A percentile compares a stretch with the other conserved stretches of the same genome.
These are phyloP conservation scores for Sesamia nonagrioides DNA, from an alignment of 1,140 invertebrate genomes.

Conservation along the genomic window DNA sequence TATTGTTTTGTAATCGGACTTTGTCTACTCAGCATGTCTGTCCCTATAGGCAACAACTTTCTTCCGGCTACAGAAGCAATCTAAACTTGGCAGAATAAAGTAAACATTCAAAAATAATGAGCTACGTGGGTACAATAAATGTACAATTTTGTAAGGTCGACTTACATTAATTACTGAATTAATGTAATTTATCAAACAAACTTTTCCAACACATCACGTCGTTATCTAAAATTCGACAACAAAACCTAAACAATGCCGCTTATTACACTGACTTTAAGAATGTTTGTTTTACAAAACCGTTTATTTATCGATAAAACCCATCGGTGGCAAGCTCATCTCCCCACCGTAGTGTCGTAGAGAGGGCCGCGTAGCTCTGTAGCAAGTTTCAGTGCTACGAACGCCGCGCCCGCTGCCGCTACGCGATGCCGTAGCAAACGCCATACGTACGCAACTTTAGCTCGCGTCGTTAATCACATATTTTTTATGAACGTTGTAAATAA, in stretches of 20 bases:
- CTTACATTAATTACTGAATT: not conserved
- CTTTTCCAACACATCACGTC: not conserved
- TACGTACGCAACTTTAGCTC: slow-evolving; percentile 62
- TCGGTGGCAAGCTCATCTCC: slow-evolving; percentile 17
- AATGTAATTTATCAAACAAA: not conserved
- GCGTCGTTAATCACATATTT: slow-evolving; percentile 71
- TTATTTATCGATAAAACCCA: slow-evolving; percentile 31
- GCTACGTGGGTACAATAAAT: too few species aligned
- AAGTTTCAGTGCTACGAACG: slow-evolving; percentile 68
- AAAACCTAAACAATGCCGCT: slow-evolving; percentile 21
- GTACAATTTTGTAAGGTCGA: too few species aligned
- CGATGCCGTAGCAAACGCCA: slow-evolving; percentile 52
- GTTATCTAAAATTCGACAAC: slow-evolving; percentile 7
- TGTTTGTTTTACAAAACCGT: slow-evolving; percentile 30
- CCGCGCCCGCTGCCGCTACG: slow-evolving; percentile 67
- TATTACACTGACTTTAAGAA: slow-evolving; percentile 20
- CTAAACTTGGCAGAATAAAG: not conserved
- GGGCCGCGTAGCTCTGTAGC: slow-evolving; percentile 51
- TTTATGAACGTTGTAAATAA: slow-evolving; percentile 77
- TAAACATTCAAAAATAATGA: not conserved
- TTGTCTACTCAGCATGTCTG: too few species aligned
- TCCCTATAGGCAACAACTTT: too few species aligned
- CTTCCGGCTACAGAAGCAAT: too few species aligned
- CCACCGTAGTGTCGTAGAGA: slow-evolving; percentile 50
- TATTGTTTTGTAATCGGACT: too few species aligned